These are phyloP conservation scores for Polydrusus pterygomalis DNA, from an alignment of 2,888 invertebrate species.

Conservation along the genomic window DNA sequence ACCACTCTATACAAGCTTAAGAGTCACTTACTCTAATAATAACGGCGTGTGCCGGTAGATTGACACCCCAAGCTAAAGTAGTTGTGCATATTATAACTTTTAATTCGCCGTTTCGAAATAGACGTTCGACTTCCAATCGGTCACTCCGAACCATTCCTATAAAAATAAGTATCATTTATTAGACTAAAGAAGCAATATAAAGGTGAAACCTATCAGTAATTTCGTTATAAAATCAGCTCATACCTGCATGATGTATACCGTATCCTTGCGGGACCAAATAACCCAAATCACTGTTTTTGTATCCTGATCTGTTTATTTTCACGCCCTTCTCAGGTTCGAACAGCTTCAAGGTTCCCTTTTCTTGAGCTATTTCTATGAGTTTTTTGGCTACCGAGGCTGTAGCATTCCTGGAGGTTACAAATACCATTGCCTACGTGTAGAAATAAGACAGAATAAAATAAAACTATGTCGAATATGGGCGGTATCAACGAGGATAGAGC, in stretches of 20 bases:
- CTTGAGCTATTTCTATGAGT: slow-evolving; percentile 87
- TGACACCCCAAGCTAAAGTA: slow-evolving; percentile 99
- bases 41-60: slow-evolving; percentile 98
- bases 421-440: slow-evolving; percentile 85
- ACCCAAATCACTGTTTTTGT: slow-evolving; percentile 86
- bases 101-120: slow-evolving; percentile 90
- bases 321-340: slow-evolving; percentile 82
- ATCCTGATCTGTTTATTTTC: slow-evolving; percentile 81
- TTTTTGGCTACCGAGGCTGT: slow-evolving; percentile 92
- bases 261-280: slow-evolving; percentile 92
- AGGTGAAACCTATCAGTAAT: too few relatives aligned
- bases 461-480: too few relatives aligned
- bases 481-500: too few relatives aligned
- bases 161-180: neutral
- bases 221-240: neutral
- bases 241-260: slow-evolving; percentile 97
- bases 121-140: slow-evolving; percentile 79
- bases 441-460: too few relatives aligned
- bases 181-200: too few relatives aligned
- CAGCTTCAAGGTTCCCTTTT: slow-evolving; percentile 81
- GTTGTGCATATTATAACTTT: slow-evolving; percentile 96
- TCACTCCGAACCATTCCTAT: slow-evolving; percentile 75
- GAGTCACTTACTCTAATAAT: slow-evolving; percentile 84
- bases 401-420: slow-evolving; percentile 98
- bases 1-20: too few relatives aligned